Evolutionary conservation across 1,140 invertebrate species (phyloP), one percentile per base, ranked within the genome.

Genomic region (Apis dorsata): DNA sequence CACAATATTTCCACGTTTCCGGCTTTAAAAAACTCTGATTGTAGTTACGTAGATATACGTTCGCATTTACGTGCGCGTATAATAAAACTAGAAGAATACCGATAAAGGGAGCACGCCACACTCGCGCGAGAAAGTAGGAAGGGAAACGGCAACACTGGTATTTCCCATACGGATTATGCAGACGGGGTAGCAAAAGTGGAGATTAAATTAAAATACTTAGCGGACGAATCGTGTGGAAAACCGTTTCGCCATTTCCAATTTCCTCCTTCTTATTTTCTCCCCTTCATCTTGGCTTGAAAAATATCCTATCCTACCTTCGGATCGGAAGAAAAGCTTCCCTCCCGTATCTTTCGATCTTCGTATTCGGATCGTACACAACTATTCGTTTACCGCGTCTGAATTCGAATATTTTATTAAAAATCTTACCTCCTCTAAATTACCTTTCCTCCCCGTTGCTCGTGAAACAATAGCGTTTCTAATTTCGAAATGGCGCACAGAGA

Each of bases 171-270:
- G 86, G 78, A 87, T 86, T 68, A 68, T 68, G 13, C 77, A 60
- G 10, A 24, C 69, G 57, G 53, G 34, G 57, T 57, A 79, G 75
- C 34, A 28, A 59, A 24, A 55, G 55, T 72, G 68, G 68, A 86
- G 86, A 87, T 87, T 87, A 75, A 86, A 87, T 87, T 86, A 84
- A 86, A 81, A 79, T 17, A 66, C 44, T 51, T 44, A 44, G 34
- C 34, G 34, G 15, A n/a, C 7, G 63, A 28, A 75, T 79, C 53
- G 9, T n/a, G 53, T 44, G 13, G 21, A 17, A 21, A 59, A 51
- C 24, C 9, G 19, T 24, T 5, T 28, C 12, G 28, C 24, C 9
- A n/a, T 24, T 5, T 28, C 12, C 24, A 0, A 51, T 62, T 7
- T n/a, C n/a, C 5, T 1, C 21, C 34, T 21, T 15, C 28, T 34